These are phyloP conservation scores for Buteo buteo DNA, from an alignment of 2,113 vertebrate genomes.

Conservation along the genomic window DNA sequence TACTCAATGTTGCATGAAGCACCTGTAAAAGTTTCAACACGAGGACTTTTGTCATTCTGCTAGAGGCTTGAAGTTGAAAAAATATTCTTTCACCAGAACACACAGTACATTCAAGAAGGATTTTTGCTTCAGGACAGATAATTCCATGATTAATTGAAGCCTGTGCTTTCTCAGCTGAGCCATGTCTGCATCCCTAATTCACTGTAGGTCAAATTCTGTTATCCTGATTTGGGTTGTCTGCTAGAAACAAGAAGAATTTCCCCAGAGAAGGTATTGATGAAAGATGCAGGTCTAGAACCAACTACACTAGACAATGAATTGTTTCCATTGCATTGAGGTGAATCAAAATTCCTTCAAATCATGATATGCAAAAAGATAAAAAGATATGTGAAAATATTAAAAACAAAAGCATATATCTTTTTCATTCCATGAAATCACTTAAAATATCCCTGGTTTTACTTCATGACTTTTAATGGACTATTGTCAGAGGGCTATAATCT, in stretches of 20 bases:
- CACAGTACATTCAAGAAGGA: background rate
- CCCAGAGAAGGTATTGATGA: background rate
- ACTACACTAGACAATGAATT: background rate
- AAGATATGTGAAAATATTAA: background rate
- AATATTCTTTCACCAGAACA: background rate
- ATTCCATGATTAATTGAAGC: background rate
- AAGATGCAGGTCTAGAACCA: background rate
- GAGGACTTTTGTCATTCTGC: background rate
- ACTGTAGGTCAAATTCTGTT: background rate
- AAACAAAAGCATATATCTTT: background rate
- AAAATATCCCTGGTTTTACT: background rate
- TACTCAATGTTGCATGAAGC: background rate
- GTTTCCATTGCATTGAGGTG: background rate
- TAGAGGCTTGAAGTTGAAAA: background rate
- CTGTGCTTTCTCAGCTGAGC: background rate
- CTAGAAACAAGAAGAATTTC: background rate
- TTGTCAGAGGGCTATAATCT: background rate
- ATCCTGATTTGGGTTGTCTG: background rate
- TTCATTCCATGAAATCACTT: background rate
- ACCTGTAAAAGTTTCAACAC: conserved; percentile 31
- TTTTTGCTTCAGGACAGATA: background rate
- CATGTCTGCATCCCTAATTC: background rate
- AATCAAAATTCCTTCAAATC: background rate
- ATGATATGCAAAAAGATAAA: background rate
- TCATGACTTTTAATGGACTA: background rate